phyloP scores from a whole-genome alignment of 1,140 invertebrate species.

The Trichoplusia ni region DNA sequence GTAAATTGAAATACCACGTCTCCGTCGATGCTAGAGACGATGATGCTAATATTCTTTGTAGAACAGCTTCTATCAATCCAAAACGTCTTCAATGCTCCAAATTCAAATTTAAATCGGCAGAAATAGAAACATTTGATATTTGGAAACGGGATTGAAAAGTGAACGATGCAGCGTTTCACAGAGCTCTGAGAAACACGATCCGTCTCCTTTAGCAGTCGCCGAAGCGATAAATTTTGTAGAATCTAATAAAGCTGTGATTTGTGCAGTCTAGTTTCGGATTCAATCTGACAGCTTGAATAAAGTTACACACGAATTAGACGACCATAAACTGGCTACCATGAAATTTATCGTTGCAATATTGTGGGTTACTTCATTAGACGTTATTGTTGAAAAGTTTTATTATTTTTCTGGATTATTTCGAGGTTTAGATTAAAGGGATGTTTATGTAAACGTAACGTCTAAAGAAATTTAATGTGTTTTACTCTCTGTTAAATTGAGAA shows the following conservation, averaged over 20 bases:
- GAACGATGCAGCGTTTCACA: constrained; percentile 35
- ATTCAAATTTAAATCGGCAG: constrained; percentile 19
- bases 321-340: not conserved
- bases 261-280: constrained; percentile 40
- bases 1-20: too few relatives aligned
- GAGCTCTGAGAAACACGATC: constrained; percentile 40
- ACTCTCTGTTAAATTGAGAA: too few relatives aligned
- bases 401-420: not conserved
- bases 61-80: not conserved
- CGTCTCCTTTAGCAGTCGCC: constrained; percentile 39
- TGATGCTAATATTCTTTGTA: too few relatives aligned
- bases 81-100: not conserved
- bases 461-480: too few relatives aligned
- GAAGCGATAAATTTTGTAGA: constrained; percentile 47
- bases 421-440: too few relatives aligned
- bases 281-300: constrained; percentile 39
- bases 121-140: constrained; percentile 25
- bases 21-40: too few relatives aligned
- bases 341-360: constrained; percentile 22
- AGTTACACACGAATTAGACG: constrained; percentile 21
- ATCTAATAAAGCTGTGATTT: constrained; percentile 53
- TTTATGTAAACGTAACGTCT: too few relatives aligned
- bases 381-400: too few relatives aligned
- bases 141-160: constrained; percentile 18
- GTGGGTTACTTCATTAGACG: constrained; percentile 29